Base-by-base conservation (phyloP, 2,113 vertebrate genomes). In the Clarias magur region DNA sequence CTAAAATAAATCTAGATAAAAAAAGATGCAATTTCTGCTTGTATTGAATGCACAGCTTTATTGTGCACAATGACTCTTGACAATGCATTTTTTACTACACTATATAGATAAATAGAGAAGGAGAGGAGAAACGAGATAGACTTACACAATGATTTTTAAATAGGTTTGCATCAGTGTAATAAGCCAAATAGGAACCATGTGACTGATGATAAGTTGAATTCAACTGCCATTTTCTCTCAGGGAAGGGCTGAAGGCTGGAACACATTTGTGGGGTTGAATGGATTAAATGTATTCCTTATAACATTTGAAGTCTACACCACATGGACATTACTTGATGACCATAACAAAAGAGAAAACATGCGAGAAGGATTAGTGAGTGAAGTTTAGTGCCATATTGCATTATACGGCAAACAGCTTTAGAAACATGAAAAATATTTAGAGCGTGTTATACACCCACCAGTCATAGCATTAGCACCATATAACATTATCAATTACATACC, bases 131-230 rank as follows among this genome's bases (percentile, higher is more conserved):
- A 57, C 76, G 57, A 54, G 76, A 30, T 30, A 57, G 17, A 2
- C 25, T 57, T 80, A 80, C 78, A 80, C 27, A 30, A 80, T 80
- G 78, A 80, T 59, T 80, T 80, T 60, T 59, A 80, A 34, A 76
- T 76, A 76, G 73, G 23, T n/a, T n/a, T 76, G 48, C 23, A 2
- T 76, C 23, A 25, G 12, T n/a, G 4, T 53, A 76, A 25, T 76
- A 76, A 76, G 78, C 34, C 78, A 27, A 59, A 12, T 34, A 56
- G 78, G 59, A 82, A 48, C 23, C 23, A 82, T 53, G 80, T 82
- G 80, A 82, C 59, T 82, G 60, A 82, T 48, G 80, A 38, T 19
- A 82, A 82, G 9, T 65, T 13, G 4, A 48, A n/a, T 65, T 48
- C 65, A n/a, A 65, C 23, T 65, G 59, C 60, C 30, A 48, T 82